Evolutionary conservation across 2,888 invertebrate genomes (phyloP), one percentile per base, ranked within the genome.

Genomic region (Drosophila hawaiiensis): DNA sequence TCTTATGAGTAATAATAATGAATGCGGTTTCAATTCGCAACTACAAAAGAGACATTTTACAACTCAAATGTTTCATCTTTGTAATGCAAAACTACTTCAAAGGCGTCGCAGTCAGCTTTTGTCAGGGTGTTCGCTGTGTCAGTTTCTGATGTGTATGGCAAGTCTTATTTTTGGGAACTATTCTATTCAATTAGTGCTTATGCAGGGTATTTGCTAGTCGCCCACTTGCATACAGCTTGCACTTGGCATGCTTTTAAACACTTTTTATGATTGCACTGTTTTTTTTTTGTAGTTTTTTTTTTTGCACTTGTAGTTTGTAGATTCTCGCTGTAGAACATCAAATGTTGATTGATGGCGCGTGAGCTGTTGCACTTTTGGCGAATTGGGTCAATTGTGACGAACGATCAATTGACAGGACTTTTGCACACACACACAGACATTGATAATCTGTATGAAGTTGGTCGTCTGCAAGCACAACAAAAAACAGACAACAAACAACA

Each of bases 281-380:
- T 52, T 25, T 52, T n/a, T 22, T 25, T 25, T 4, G 4, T 37
- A 4, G 6, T 35, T 19, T 25, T 39, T 54, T 39, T 54, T 19
- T 58, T 33, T 35, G 37, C 66, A 62, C 25, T 73, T 62, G 64
- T 28, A 12, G 28, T 50, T 7, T 39, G 56, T 59, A 37, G 50
- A 53, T 16, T 5, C 53, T 37, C 25, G 56, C 39, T 60, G 68
- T 55, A 22, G 67, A 59, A 63, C 63, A 68, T 73, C 69, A 78
- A 78, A 84, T 61, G 52, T 59, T 88, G 83, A 90, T 84, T 85
- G 84, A 84, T 89, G 84, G 90, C 82, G 82, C 82, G 88, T 87
- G 80, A 29, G 28, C 68, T 73, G 70, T 55, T 68, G 43, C 58
- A 69, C 55, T 68, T 65, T 60, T 61, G 37, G 14, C 43, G 50